Base-by-base conservation (phyloP, 1,140 invertebrate genomes). In the Gryon sp. region DNA sequence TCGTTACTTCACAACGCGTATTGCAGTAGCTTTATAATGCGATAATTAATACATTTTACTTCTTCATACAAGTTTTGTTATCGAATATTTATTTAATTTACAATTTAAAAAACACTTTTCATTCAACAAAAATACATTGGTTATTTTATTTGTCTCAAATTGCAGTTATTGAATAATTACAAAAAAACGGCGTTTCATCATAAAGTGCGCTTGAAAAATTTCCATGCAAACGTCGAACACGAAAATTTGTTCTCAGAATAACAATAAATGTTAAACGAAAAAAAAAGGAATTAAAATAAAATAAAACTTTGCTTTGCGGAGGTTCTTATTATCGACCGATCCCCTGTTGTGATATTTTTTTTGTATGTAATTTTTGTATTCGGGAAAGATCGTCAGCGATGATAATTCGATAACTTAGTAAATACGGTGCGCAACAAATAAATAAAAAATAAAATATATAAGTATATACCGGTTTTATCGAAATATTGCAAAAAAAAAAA, bases 1-100 rank as follows among this genome's bases (percentile, higher is more conserved):
- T 76, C 59, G 57, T 76, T 70, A 70, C 40, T 76, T 59, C 46
- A 66, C 28, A 34, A 15, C 66, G 53, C 36, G 34, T 53, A 65
- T 57, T 57, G 50, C 65, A 48, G 53, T 70, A 43, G 20, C 12
- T 63, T 52, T 60, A 60, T 74, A 60, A 66, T 26, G 22, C 22
- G 60, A 60, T 53, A 74, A 60, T 74, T 59, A 74, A 74, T 52
- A 16, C 36, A 8, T 30, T 28, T 45, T 53, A 50, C 19, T 18
- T 3, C n/a, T 18, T 24, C 11, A 9, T 32, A 59, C 9, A 15
- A 45, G 15, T 3, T 4, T 0, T 45, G 3, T 4, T n/a, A n/a
- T n/a, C n/a, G n/a, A n/a, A n/a, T n/a, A n/a, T n/a, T n/a, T n/a
- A n/a, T n/a, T n/a, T n/a, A n/a, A n/a, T n/a, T n/a, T n/a, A n/a